phyloP scores from a whole-genome alignment of 2,888 invertebrate species.

The Drosophila maculinotata region DNA sequence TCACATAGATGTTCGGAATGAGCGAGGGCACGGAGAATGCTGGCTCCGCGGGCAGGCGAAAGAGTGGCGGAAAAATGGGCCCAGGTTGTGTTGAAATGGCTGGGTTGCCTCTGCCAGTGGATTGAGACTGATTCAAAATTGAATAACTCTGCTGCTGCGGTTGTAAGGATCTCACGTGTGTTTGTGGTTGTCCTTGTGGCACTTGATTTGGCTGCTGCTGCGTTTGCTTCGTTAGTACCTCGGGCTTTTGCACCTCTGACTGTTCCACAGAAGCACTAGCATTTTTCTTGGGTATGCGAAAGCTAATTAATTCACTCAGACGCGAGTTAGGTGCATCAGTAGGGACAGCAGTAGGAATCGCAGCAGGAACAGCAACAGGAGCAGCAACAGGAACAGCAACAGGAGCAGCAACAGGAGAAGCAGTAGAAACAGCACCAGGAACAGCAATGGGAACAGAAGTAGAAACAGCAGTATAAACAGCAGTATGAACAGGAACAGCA shows the following conservation, averaged over 20 bases:
- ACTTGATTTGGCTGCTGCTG: neutral
- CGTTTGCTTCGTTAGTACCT: no score
- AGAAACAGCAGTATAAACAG: neutral
- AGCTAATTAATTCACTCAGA: neutral
- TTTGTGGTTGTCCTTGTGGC: neutral
- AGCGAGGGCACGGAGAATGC: neutral
- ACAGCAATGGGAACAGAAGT: no score
- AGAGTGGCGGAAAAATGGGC: conserved; percentile 41
- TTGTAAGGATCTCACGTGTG: neutral
- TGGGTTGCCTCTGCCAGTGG: neutral
- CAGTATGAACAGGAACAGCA: neutral
- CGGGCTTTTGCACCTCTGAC: neutral
- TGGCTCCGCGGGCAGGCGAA: neutral
- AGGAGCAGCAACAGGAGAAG: neutral
- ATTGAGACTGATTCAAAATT: neutral
- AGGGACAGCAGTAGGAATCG: no score
- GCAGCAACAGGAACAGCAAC: neutral
- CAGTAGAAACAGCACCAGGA: no score
- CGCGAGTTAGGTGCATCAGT: no score
- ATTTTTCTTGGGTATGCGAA: conserved; percentile 11
- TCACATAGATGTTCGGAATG: neutral
- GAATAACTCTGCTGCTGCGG: neutral
- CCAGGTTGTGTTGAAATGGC: neutral
- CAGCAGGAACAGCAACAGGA: neutral
- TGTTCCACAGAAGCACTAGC: neutral